Conservation (phyloP, 2,797 vertebrate species). For the Sitta carolinensis region DNA sequence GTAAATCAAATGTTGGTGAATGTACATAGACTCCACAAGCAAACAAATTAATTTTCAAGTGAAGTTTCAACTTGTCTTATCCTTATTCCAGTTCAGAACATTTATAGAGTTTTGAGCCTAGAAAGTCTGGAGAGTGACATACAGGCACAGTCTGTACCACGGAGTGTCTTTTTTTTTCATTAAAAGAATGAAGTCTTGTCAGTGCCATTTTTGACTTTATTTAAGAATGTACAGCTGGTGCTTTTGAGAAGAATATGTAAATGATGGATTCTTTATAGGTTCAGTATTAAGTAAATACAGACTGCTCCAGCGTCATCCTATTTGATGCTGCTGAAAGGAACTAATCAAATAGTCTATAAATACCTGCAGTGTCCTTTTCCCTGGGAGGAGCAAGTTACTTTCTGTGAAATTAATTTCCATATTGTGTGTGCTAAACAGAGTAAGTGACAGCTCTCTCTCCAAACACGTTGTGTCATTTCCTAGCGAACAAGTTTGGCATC, state of each 20-base stretch:
- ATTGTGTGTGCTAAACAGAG: not conserved
- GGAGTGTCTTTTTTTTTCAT: constrained; percentile 22
- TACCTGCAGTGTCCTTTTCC: not conserved
- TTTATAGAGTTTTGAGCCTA: constrained; percentile 34
- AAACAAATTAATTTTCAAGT: constrained; percentile 54
- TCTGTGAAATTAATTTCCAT: not conserved
- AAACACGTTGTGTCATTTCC: not conserved
- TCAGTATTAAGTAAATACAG: constrained; percentile 52
- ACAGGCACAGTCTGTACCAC: constrained; percentile 31
- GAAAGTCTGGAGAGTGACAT: constrained; percentile 51
- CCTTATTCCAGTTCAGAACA: constrained; percentile 37
- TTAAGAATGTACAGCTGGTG: constrained; percentile 59
- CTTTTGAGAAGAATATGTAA: constrained; percentile 65
- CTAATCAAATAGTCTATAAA: constrained; percentile 30
- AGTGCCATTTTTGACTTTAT: constrained; percentile 66
- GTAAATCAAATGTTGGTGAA: constrained; percentile 43
- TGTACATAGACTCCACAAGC: constrained; percentile 11
- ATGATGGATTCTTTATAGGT: constrained; percentile 50
- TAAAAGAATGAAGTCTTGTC: constrained; percentile 62
- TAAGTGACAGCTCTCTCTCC: not conserved
- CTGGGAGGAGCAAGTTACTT: not conserved
- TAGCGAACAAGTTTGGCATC: not conserved
- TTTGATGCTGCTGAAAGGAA: not conserved
- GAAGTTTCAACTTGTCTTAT: constrained; percentile 35
- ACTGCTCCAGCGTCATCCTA: not conserved